Evolutionary conservation across 2,888 invertebrate genomes (phyloP).

Genomic region (Drosophila quinaria): DNA sequence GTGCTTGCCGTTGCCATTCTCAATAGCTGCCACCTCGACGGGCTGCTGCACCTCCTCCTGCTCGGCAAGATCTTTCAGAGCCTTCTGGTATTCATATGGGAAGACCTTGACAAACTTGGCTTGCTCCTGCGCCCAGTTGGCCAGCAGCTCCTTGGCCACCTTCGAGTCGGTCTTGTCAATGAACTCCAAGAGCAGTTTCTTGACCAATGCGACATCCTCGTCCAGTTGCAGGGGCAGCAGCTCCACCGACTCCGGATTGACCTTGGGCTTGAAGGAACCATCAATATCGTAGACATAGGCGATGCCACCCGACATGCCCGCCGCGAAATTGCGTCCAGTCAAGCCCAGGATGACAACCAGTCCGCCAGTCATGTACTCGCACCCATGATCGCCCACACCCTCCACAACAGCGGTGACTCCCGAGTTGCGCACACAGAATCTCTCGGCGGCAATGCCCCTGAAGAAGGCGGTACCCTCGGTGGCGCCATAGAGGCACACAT

Average conservation of each 20-base stretch:
- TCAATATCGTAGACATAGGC: slow-evolving; percentile 97
- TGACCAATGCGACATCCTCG: slow-evolving; percentile 92
- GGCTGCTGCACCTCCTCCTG: slow-evolving; percentile 77
- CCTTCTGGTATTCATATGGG: slow-evolving; percentile 98
- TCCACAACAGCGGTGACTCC: slow-evolving; percentile 98
- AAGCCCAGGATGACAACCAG: slow-evolving; percentile 95
- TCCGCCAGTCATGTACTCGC: slow-evolving; percentile 99
- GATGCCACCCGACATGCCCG: slow-evolving; percentile 98
- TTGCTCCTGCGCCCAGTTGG: slow-evolving; percentile 92
- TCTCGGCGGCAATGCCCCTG: slow-evolving; percentile 98
- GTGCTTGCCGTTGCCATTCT: slow-evolving; percentile 85
- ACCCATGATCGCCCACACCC: slow-evolving; percentile 99
- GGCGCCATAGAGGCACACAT: slow-evolving; percentile 99
- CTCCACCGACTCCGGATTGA: slow-evolving; percentile 98
- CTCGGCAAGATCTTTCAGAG: slow-evolving; percentile 89
- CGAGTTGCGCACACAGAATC: slow-evolving; percentile 99
- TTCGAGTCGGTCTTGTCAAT: slow-evolving; percentile 94
- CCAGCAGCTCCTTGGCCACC: slow-evolving; percentile 92
- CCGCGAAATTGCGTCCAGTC: slow-evolving; percentile 99
- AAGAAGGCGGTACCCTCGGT: slow-evolving; percentile 97
- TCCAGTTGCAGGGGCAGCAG: slow-evolving; percentile 91
- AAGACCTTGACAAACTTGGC: slow-evolving; percentile 97
- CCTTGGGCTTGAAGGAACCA: slow-evolving; percentile 93
- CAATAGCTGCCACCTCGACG: slow-evolving; percentile 69
- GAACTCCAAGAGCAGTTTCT: slow-evolving; percentile 93